Evolutionary conservation across 2,113 vertebrate species (phyloP).

Genomic region (Trochalopteron elliotii): DNA sequence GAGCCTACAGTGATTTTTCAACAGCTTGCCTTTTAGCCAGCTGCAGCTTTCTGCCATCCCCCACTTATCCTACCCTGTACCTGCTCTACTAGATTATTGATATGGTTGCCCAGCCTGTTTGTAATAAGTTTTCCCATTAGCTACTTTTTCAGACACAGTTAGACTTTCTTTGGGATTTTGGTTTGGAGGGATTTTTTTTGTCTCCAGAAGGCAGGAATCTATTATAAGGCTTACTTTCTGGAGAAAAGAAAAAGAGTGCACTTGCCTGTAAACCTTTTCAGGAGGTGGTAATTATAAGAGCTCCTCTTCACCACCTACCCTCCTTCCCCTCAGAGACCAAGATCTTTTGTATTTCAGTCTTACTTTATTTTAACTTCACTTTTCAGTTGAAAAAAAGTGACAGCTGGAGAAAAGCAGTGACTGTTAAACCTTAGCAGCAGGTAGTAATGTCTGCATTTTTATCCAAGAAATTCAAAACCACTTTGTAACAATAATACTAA

Average conservation of each 20-base stretch:
- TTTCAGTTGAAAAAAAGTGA: slow-evolving; percentile 43
- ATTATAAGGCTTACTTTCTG: slow-evolving; percentile 9
- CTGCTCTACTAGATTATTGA: background rate
- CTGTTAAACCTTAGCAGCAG: slow-evolving; percentile 44
- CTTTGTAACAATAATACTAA: slow-evolving; percentile 21
- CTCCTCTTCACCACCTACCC: slow-evolving; percentile 30
- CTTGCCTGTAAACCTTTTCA: slow-evolving; percentile 40
- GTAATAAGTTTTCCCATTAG: background rate
- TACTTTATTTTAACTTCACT: slow-evolving; percentile 38
- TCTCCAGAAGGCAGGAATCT: slow-evolving; percentile 9
- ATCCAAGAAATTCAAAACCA: background rate
- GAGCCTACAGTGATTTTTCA: background rate
- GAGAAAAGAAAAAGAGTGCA: background rate
- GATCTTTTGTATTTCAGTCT: slow-evolving; percentile 33
- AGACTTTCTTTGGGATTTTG: background rate
- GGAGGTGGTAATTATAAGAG: slow-evolving; percentile 34
- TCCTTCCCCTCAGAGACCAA: slow-evolving; percentile 19
- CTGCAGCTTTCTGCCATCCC: background rate
- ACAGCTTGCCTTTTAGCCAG: background rate
- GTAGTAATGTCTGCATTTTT: slow-evolving; percentile 46
- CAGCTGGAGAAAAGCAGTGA: slow-evolving; percentile 31
- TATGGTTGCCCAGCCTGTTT: background rate
- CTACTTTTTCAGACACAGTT: background rate
- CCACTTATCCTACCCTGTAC: background rate
- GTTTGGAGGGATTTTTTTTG: background rate